Base-by-base conservation (phyloP, 2,113 vertebrate genomes). In the Pseudorhombus dupliciocellatus region DNA sequence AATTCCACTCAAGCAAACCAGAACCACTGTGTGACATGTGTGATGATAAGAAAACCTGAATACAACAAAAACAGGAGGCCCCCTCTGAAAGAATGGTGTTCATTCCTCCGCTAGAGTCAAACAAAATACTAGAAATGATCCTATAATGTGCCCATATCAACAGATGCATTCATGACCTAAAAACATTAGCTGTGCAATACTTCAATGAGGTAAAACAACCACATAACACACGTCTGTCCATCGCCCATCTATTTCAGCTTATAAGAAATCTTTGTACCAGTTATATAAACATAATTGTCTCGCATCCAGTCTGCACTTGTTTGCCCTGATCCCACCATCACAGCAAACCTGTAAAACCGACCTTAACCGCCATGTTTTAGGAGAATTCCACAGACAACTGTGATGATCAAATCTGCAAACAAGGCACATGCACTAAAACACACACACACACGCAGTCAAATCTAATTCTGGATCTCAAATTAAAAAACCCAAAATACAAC, bases 401-500 rank as follows among this genome's bases (percentile, higher is more conserved):
- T 37, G 44, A 52, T 64, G 30, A 61, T 75, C 22, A 73, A 70
- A 69, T 8, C 28, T 44, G 30, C 5, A 48, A 64, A 30, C 31
- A 66, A 69, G 28, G 64, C 73, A 37, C 24, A 42, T 61, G 46
- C 26, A 48, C 55, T 75, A 53, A 71, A 42, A 31, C 31, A 34
- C 31, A 34, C 31, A 34, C 31, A n/a, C 22, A 55, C 25, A 50
- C 22, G 63, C n/a, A 72, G 11, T 12, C 48, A 64, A 75, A 72
- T 84, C 16, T 52, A 50, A 76, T 65, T 44, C 63, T 48, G 21
- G 2, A 21, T 70, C 65, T 58, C 24, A 73, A 68, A 80, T 80
- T 65, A 55, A 68, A 68, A 79, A 78, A 72, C 16, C 24, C 70
- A 40, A 77, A 75, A 44, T 72, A 44, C 53, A 81, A 83, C 48